Percentiles rank a stretch among this genome's conserved stretches.
Evolutionary conservation across 2,113 vertebrate species (phyloP).

Genomic region (Ploceus nigricollis): DNA sequence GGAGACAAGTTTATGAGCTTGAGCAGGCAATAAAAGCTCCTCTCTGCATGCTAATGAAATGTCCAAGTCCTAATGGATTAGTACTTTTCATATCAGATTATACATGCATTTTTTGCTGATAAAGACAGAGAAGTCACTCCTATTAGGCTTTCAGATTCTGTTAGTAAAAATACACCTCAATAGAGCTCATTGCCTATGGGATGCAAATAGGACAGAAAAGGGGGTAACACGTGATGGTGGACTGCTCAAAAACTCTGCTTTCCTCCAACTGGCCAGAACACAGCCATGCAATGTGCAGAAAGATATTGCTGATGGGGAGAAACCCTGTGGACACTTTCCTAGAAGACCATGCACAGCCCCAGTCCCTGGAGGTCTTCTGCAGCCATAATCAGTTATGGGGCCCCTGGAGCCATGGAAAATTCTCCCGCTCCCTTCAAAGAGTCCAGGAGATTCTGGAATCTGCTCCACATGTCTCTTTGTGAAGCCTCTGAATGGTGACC

Average conservation of each 20-base stretch:
- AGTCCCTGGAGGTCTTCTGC: neutral
- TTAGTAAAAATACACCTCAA: neutral
- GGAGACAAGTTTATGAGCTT: slow-evolving; percentile 32
- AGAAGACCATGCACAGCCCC: neutral
- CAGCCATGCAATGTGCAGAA: neutral
- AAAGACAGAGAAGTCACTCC: slow-evolving; percentile 21
- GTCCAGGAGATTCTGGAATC: neutral
- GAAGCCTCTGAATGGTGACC: neutral
- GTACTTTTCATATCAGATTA: slow-evolving; percentile 53
- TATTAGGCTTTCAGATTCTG: slow-evolving; percentile 47
- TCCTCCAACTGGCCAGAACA: neutral
- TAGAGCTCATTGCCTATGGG: neutral
- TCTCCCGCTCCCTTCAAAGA: neutral
- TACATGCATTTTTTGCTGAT: slow-evolving; percentile 50
- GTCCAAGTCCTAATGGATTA: slow-evolving; percentile 55
- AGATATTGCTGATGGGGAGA: neutral
- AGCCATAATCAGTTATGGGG: neutral
- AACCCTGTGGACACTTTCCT: neutral
- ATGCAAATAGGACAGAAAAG: neutral
- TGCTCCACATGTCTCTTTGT: neutral
- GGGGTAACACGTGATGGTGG: neutral
- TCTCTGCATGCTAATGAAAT: slow-evolving; percentile 4
- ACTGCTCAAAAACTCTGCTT: neutral
- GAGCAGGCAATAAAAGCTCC: slow-evolving; percentile 45
- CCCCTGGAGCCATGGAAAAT: neutral